Conservation (phyloP, 2,113 vertebrate species). For the Albula goreensis region DNA sequence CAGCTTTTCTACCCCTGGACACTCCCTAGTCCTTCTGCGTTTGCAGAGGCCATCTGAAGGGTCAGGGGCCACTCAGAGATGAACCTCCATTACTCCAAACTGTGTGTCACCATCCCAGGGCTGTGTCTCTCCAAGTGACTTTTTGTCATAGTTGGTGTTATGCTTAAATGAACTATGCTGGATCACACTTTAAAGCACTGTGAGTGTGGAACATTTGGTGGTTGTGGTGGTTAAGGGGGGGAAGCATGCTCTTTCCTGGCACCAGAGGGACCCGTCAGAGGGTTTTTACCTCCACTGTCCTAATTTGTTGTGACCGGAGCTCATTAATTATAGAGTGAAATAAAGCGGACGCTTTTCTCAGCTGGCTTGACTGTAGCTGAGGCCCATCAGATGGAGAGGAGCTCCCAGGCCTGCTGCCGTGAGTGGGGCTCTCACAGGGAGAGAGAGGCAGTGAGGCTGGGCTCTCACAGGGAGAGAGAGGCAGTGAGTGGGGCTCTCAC, state of each 20-base stretch:
- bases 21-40: too few species aligned
- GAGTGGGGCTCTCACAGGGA: too few species aligned
- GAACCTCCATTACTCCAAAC: slow-evolving; percentile 37
- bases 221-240: slow-evolving; percentile 26
- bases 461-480: neutral
- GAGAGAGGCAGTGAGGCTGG: neutral
- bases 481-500: neutral
- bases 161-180: slow-evolving; percentile 59
- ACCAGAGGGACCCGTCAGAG: slow-evolving; percentile 50
- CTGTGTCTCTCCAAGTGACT: slow-evolving; percentile 55
- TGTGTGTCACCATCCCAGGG: slow-evolving; percentile 49
- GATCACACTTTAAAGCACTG: slow-evolving; percentile 63
- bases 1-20: too few species aligned
- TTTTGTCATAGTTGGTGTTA: slow-evolving; percentile 45
- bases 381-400: slow-evolving; percentile 58
- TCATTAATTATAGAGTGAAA: slow-evolving; percentile 78
- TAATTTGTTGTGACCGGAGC: slow-evolving; percentile 65
- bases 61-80: slow-evolving; percentile 32
- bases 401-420: slow-evolving; percentile 37
- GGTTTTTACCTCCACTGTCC: slow-evolving; percentile 57
- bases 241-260: slow-evolving; percentile 40
- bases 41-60: too few species aligned
- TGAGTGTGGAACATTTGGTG: slow-evolving; percentile 60
- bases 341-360: slow-evolving; percentile 72
- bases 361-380: slow-evolving; percentile 63